A percentile compares a stretch with the other conserved stretches of the same genome.
These are phyloP conservation scores for Platygyra sinensis DNA, from an alignment of 64 coral and sea anemone genomes.

Conservation along the genomic window DNA sequence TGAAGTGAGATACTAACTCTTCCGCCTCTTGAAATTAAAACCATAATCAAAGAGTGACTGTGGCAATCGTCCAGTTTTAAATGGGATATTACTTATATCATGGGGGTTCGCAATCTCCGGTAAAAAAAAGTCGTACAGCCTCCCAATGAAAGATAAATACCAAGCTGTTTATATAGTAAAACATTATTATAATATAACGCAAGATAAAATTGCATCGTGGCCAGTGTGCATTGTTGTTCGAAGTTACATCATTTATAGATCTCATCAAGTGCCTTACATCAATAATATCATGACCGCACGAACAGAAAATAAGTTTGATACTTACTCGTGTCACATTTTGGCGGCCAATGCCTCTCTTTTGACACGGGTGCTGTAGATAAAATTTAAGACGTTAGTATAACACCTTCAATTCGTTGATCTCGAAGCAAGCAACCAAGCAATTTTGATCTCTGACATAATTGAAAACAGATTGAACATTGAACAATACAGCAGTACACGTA, in stretches of 20 bases:
- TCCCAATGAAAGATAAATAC: too few species aligned
- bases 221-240: too few species aligned
- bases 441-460: not conserved
- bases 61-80: not conserved
- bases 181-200: not conserved
- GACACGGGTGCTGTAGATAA: conserved; percentile 1
- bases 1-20: too few species aligned
- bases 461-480: not conserved
- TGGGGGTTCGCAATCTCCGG: not conserved
- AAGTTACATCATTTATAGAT: too few species aligned
- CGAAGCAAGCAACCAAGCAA: too few species aligned
- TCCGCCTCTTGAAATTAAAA: too few species aligned
- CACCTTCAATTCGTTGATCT: not conserved
- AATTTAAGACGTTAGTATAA: not conserved
- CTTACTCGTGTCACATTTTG: conserved; percentile 34
- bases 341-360: not conserved
- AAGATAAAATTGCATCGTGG: not conserved
- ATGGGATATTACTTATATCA: not conserved
- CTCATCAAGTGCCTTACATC: too few species aligned
- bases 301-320: not conserved
- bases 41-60: not conserved
- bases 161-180: too few species aligned
- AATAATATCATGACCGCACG: not conserved
- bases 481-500: not conserved
- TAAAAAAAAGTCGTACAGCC: not conserved